Percentiles rank a stretch among this genome's conserved stretches.
Evolutionary conservation across 2,113 vertebrate genomes (phyloP).

Genomic region (Sinocyclocheilus maitianheensis): DNA sequence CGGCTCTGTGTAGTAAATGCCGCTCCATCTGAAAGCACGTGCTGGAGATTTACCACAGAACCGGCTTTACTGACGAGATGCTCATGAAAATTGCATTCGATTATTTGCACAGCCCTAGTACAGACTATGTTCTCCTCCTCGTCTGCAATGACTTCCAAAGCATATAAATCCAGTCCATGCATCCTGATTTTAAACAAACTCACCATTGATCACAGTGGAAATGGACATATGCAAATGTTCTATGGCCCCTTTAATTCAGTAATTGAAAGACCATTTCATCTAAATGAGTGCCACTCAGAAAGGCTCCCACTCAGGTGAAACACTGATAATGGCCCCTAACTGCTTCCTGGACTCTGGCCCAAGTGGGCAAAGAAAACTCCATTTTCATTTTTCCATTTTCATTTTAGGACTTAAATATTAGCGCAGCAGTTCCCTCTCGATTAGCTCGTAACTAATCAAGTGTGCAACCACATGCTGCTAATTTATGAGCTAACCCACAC

Average conservation of each 20-base stretch:
- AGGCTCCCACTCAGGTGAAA: conserved; percentile 58
- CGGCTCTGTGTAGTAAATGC: too few relatives aligned
- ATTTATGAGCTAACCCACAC: conserved; percentile 50
- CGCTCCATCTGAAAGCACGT: too few relatives aligned
- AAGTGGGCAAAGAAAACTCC: conserved; percentile 42
- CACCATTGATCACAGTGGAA: conserved; percentile 9
- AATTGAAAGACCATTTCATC: conserved; percentile 54
- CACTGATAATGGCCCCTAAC: conserved; percentile 54
- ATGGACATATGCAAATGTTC: conserved; percentile 45
- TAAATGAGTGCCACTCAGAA: conserved; percentile 49
- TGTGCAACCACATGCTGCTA: conserved; percentile 44
- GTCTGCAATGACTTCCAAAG: not conserved
- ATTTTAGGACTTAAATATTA: conserved; percentile 58
- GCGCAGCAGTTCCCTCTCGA: conserved; percentile 48
- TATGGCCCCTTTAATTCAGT: conserved; percentile 51
- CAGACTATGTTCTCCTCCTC: not conserved
- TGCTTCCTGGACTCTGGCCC: conserved; percentile 49
- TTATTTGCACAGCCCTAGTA: too few relatives aligned
- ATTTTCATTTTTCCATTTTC: conserved; percentile 47
- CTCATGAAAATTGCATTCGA: too few relatives aligned
- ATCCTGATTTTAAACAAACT: conserved; percentile 1
- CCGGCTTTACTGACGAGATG: too few relatives aligned
- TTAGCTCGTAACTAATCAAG: conserved; percentile 54
- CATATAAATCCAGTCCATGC: not conserved
- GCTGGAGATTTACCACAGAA: too few relatives aligned